Evolutionary conservation across 2,113 vertebrate species (phyloP), one percentile per base, ranked within the genome.

Genomic region (Epinephelus cyanopodus): DNA sequence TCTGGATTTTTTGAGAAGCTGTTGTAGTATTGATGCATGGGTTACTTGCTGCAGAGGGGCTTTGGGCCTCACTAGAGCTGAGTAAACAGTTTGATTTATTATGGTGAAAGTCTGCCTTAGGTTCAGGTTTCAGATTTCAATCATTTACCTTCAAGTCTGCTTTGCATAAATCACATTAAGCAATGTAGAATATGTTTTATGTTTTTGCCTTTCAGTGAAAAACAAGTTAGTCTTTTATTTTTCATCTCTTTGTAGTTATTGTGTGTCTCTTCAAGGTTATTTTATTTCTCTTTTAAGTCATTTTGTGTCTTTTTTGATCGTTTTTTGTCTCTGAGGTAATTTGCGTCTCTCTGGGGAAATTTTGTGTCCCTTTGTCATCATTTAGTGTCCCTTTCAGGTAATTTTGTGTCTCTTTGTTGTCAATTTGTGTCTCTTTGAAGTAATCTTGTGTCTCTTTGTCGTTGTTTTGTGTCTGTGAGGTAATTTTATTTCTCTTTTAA

Each of bases 81-180:
- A 60, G 50, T 76, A 56, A 86, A 86, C 74, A 65, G 27, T 68
- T 53, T 83, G 77, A 90, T 89, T 87, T 84, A 90, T 90, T 57
- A 54, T 29, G 5, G 18, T 81, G 27, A 77, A 71, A 74, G 25
- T 69, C 45, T 77, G 77, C 89, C 87, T 79, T 29, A 53, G 87
- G 75, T 58, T 70, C 29, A 66, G 37, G 42, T 62, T 80, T 82
- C 21, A 77, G 37, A 48, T 84, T 79, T 73, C 18, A 82, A 18
- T 86, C 23, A 86, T 86, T 81, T 50, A 64, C 27, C 25, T 76
- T 79, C 50, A 71, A 78, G 52, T 78, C 66, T 48, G 19, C 19
- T 74, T 42, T 76, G 52, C 82, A 77, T 69, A 66, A 74, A 85
- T 82, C 57, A 61, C 45, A 72, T 42, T 57, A 62, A 21, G 42